These are phyloP conservation scores for Bombus polaris DNA, from an alignment of 1,140 invertebrate genomes.

Conservation along the genomic window DNA sequence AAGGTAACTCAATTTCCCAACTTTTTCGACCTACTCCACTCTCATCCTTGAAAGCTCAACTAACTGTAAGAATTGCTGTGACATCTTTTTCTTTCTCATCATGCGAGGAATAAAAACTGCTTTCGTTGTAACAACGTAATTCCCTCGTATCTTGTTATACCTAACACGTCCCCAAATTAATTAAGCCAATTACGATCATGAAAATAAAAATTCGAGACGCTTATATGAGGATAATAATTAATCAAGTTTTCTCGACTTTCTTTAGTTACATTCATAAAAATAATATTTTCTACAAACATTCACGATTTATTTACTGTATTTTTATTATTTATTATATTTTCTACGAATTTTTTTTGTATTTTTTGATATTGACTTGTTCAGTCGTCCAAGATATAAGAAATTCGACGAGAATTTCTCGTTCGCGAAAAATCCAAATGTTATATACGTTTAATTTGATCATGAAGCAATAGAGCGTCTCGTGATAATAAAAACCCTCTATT, in stretches of 20 bases:
- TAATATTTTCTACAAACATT: too few relatives aligned
- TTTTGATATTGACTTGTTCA: too few relatives aligned
- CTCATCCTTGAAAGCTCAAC: neutral
- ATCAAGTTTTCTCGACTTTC: neutral
- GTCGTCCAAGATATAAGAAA: neutral
- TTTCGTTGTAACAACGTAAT: neutral
- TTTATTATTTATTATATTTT: too few relatives aligned
- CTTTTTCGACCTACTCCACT: neutral
- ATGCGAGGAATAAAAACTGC: neutral
- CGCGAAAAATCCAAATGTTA: neutral
- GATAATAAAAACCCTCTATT: neutral
- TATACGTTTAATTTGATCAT: neutral
- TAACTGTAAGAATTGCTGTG: neutral
- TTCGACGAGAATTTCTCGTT: neutral
- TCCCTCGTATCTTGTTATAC: neutral
- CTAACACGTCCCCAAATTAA: neutral
- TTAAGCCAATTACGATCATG: neutral
- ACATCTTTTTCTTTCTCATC: constrained; percentile 11
- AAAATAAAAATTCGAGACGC: neutral
- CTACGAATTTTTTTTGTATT: too few relatives aligned
- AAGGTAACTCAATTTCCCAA: neutral
- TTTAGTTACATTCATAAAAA: too few relatives aligned
- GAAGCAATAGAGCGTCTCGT: too few relatives aligned
- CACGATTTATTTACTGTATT: too few relatives aligned
- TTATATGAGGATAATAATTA: neutral